A percentile compares a stretch with the other conserved stretches of the same genome.
Conservation (phyloP, 2,113 vertebrate species). For the Synodontis membranacea region DNA sequence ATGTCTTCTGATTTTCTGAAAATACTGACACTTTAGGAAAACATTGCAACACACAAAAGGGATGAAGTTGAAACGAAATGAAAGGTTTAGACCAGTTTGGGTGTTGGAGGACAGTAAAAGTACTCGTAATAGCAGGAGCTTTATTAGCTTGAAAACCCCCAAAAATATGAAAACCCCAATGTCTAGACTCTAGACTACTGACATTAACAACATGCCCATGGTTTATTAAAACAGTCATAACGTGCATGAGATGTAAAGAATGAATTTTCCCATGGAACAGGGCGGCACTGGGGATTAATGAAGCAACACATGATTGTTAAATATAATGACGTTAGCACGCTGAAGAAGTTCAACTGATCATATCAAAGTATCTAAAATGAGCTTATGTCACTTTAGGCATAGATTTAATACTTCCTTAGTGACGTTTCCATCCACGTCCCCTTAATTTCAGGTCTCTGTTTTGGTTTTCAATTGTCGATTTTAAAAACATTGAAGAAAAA, state of each 20-base stretch:
- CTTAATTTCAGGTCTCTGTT: not conserved
- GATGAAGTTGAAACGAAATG: constrained; percentile 59
- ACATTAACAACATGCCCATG: not conserved
- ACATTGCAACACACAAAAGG: constrained; percentile 68
- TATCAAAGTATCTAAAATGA: not conserved
- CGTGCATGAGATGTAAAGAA: constrained; percentile 3
- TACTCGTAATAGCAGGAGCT: too few species aligned
- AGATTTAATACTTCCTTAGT: not conserved
- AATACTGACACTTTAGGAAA: constrained; percentile 65
- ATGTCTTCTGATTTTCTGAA: constrained; percentile 51
- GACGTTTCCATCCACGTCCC: not conserved
- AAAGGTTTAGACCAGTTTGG: constrained; percentile 68
- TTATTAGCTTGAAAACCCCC: not conserved
- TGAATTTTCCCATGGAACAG: not conserved
- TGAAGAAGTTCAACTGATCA: not conserved
- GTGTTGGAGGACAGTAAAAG: not conserved
- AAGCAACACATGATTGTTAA: constrained; percentile 22
- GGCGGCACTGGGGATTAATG: not conserved
- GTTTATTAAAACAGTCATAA: constrained; percentile 2
- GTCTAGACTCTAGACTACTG: not conserved
- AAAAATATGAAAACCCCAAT: not conserved
- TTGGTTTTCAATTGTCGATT: constrained; percentile 13
- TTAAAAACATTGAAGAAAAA: constrained; percentile 51
- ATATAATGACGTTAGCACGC: constrained; percentile 14
- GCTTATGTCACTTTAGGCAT: not conserved